phyloP scores from a whole-genome alignment of 2,888 invertebrate species.

The Drosophila tripunctata region DNA sequence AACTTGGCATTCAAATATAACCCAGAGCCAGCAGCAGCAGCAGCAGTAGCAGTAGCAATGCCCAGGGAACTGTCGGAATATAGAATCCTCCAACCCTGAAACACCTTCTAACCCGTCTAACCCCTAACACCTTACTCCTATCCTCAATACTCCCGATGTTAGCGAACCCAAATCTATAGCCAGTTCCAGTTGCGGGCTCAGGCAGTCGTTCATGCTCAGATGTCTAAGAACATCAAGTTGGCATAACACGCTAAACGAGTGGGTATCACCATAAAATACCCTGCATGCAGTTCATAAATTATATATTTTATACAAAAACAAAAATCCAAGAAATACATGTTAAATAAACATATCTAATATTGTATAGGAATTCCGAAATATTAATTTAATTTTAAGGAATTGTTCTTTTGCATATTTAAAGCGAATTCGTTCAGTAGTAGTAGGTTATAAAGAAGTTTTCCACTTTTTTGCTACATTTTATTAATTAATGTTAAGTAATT shows the following conservation, averaged over 20 bases:
- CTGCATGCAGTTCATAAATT: no score
- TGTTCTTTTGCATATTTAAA: no score
- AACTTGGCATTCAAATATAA: slow-evolving; percentile 77
- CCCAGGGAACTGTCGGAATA: slow-evolving; percentile 5
- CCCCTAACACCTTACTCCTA: not conserved
- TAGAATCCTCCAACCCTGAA: not conserved
- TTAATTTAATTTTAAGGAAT: no score
- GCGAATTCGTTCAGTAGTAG: no score
- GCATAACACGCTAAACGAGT: not conserved
- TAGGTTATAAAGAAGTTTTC: no score
- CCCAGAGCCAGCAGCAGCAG: slow-evolving; percentile 24
- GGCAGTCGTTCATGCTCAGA: slow-evolving; percentile 61
- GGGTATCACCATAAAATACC: not conserved
- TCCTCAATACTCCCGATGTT: not conserved
- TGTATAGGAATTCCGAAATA: no score
- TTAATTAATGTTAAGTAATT: no score
- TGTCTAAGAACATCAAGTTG: slow-evolving; percentile 65
- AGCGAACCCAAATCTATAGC: slow-evolving; percentile 20
- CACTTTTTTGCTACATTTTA: no score
- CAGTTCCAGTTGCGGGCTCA: slow-evolving; percentile 48
- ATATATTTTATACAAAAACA: no score
- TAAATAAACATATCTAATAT: no score
- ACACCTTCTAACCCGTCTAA: not conserved
- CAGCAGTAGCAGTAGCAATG: slow-evolving; percentile 6
- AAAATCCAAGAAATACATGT: no score